Evolutionary conservation across 1,140 invertebrate genomes (phyloP), one percentile per base, ranked within the genome.

Genomic region (Ptiloglossa arizonensis): DNA sequence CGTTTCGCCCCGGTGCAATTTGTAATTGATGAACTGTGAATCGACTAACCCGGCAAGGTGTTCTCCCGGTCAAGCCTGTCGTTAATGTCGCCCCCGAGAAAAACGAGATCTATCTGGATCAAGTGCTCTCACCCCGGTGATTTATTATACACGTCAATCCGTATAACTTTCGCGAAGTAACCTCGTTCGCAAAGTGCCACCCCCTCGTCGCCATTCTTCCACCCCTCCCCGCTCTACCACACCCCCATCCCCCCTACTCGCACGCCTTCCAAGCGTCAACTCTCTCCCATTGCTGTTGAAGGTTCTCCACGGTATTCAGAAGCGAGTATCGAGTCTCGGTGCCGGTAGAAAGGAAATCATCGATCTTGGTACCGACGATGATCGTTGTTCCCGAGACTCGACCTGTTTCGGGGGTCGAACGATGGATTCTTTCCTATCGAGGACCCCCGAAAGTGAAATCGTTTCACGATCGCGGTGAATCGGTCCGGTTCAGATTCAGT

Each of bases 131-230:
- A 22, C 54, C 29, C 24, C 15, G 44, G 17, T 76, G 73, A 76
- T 76, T 76, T 76, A 76, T 76, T 76, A 76, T 76, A 69, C 73
- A 54, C 54, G 64, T 69, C 73, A 60, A 69, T 76, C 32, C 64
- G 54, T 44, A 60, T 76, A 76, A 69, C 64, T 69, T 76, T 3
- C 27, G 24, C 29, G 41, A 38, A 35, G 73, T 48, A 68, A 75
- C 64, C 54, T 46, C 44, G 73, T 74, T 74, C 71, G 60, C 71
- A 29, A 67, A 56, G 41, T 75, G 52, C 41, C 62, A 66, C 22
- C 44, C 44, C 17, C 63, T 22, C 24, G 15, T 11, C 8, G 17
- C 8, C n/a, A 1, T 17, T 5, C 17, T 9, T 44, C 35, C 6
- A 9, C 13, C 9, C 22, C 24, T 24, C 24, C 5, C 17, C 3